Evolutionary conservation across 2,113 vertebrate species (phyloP), one percentile per base, ranked within the genome.

Genomic region (Chionis minor): DNA sequence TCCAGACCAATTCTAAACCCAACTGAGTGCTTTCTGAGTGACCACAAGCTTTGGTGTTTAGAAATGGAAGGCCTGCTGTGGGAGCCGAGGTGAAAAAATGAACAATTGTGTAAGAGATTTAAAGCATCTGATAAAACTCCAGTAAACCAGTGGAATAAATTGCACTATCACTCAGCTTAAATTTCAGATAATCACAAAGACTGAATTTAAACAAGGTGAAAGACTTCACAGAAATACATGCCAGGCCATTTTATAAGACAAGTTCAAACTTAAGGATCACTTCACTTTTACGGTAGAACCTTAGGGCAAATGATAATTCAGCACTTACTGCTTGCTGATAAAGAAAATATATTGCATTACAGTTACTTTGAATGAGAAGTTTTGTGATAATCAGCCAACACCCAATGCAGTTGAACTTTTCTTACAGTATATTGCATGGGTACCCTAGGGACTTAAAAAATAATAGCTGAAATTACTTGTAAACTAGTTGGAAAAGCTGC

Each of bases 1-100:
- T 90, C 38, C 47, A 81, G 56, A 40, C 4, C 32, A 44, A 4
- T 51, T 88, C 40, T 83, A 80, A 92, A 33, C n/a, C 18, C 15
- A 40, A 4, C 7, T 35, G 0, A 0, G 12, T 20, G 24, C n/a
- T 66, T 90, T 92, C 72, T 91, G 23, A 23, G 30, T 2, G 6
- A 40, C 20, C 22, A 61, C 38, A 81, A 62, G 23, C 33, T 83
- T 55, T 59, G 38, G 26, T 44, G 23, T 63, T 83, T 30, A 59
- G 65, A 81, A 95, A 52, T 59, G 10, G 27, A 80, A 74, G 51
- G 19, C 24, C 26, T 81, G 27, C 28, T 86, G 24, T 45, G 65
- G 21, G 8, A 92, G 8, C 12, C 32, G 33, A 86, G 42, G 28
- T 71, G 59, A 74, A 96, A 87, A 94, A 27, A 4, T 1, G 12